Conservation (phyloP, 1,140 invertebrate genomes). For the Penaeus japonicus region DNA sequence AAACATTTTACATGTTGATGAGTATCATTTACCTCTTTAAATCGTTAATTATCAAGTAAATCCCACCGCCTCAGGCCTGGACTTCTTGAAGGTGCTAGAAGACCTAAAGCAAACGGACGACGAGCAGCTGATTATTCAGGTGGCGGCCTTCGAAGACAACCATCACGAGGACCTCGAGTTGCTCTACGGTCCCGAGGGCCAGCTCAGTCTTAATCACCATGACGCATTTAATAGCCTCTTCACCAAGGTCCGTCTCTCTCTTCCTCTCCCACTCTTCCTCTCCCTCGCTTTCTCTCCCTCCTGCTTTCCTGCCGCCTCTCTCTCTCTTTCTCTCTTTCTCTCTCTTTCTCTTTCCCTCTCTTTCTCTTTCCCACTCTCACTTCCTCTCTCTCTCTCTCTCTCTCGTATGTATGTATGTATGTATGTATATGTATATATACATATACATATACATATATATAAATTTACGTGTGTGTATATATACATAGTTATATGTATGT, state of each 20-base stretch:
- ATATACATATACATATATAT: neutral
- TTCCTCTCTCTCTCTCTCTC: neutral
- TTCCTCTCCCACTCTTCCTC: no score
- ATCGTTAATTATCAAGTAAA: neutral
- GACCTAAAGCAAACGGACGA: neutral
- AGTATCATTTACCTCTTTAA: neutral
- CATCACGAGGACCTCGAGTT: constrained; percentile 36
- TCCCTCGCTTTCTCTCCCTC: no score
- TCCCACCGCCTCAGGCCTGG: constrained; percentile 30
- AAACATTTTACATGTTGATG: neutral
- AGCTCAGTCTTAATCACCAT: constrained; percentile 34
- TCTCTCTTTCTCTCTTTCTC: no score
- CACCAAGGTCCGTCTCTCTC: constrained; percentile 1
- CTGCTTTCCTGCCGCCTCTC: no score
- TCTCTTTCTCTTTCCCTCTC: no score
- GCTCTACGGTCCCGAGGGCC: constrained; percentile 23
- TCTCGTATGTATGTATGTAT: neutral
- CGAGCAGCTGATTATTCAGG: constrained; percentile 29
- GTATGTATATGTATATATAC: neutral
- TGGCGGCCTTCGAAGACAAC: constrained; percentile 35
- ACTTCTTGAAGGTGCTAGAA: constrained; percentile 31
- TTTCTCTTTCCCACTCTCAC: no score
- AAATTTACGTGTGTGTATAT: neutral
- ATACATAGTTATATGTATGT: neutral
- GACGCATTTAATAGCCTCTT: constrained; percentile 42